A percentile compares a stretch with the other conserved stretches of the same genome.
These are phyloP conservation scores for Tenualosa ilisha DNA, from an alignment of 2,797 vertebrate genomes.

Conservation along the genomic window DNA sequence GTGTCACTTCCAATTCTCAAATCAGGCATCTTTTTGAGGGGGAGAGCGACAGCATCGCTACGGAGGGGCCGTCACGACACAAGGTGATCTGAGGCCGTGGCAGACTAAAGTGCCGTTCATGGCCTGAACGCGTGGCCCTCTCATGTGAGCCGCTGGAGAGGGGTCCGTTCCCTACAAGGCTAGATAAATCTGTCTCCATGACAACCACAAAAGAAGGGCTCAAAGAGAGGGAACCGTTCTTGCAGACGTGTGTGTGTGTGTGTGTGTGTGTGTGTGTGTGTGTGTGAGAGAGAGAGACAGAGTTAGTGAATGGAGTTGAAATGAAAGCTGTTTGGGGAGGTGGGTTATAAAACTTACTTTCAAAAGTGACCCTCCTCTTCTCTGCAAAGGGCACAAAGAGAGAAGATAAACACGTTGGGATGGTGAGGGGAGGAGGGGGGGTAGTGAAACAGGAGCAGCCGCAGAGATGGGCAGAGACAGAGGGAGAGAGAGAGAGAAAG, in stretches of 20 bases:
- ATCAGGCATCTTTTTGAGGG: background rate
- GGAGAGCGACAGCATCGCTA: background rate
- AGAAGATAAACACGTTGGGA: conserved; percentile 33
- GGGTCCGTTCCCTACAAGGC: background rate
- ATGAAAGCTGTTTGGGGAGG: background rate
- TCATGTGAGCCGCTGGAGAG: background rate
- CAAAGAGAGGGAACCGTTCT: background rate
- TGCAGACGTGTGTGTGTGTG: background rate
- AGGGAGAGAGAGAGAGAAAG: conserved; percentile 29
- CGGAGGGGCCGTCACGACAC: background rate
- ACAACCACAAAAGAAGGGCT: background rate
- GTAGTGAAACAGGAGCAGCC: conserved; percentile 33
- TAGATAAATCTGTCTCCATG: conserved; percentile 11
- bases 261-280: background rate
- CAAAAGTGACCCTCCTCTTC: conserved; percentile 83
- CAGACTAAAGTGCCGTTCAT: background rate
- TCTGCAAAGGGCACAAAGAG: conserved; percentile 71
- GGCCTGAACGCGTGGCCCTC: background rate
- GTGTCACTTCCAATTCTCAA: background rate
- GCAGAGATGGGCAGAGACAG: conserved; percentile 46
- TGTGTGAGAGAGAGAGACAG: background rate
- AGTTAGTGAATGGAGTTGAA: background rate
- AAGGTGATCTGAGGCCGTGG: background rate
- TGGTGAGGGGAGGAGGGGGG: conserved; percentile 32
- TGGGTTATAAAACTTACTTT: conserved; percentile 74